A percentile compares a stretch with the other conserved stretches of the same genome.
These are phyloP conservation scores for Hirtodrosophila alboralis DNA, from an alignment of 2,888 invertebrate species.

Conservation along the genomic window DNA sequence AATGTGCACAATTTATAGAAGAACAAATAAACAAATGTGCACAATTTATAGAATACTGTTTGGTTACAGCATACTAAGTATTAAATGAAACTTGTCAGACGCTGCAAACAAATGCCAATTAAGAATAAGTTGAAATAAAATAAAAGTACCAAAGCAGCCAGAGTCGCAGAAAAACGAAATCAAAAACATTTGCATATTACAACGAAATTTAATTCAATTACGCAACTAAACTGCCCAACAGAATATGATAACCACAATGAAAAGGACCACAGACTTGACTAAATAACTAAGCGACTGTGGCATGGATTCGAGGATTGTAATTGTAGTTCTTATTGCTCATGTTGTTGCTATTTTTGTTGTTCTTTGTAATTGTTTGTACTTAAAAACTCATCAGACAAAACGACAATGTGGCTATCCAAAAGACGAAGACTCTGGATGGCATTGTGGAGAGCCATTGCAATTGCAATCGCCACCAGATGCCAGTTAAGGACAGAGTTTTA, in stretches of 20 bases:
- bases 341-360: slow-evolving; percentile 50
- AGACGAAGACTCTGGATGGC: slow-evolving; percentile 15
- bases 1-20: slow-evolving; percentile 4
- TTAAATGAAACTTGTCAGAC: slow-evolving; percentile 23
- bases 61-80: slow-evolving; percentile 9
- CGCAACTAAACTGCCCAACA: slow-evolving; percentile 64
- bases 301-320: slow-evolving; percentile 39
- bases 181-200: slow-evolving; percentile 57
- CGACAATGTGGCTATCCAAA: slow-evolving; percentile 59
- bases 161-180: slow-evolving; percentile 29
- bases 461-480: slow-evolving; percentile 35
- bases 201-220: slow-evolving; percentile 70
- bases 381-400: slow-evolving; percentile 78
- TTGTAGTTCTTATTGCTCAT: slow-evolving; percentile 21
- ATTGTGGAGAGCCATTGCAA: slow-evolving; percentile 34
- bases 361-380: slow-evolving; percentile 76
- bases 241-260: slow-evolving; percentile 55
- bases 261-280: slow-evolving; percentile 37
- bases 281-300: slow-evolving; percentile 44
- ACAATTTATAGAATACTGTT: slow-evolving; percentile 1
- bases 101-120: slow-evolving; percentile 32
- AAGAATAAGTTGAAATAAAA: slow-evolving; percentile 22
- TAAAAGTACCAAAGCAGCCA: slow-evolving; percentile 9
- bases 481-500: slow-evolving; percentile 57
- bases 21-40: slow-evolving; percentile 3